phyloP scores from a whole-genome alignment of 2,113 vertebrate genomes.

The Gobius niger region DNA sequence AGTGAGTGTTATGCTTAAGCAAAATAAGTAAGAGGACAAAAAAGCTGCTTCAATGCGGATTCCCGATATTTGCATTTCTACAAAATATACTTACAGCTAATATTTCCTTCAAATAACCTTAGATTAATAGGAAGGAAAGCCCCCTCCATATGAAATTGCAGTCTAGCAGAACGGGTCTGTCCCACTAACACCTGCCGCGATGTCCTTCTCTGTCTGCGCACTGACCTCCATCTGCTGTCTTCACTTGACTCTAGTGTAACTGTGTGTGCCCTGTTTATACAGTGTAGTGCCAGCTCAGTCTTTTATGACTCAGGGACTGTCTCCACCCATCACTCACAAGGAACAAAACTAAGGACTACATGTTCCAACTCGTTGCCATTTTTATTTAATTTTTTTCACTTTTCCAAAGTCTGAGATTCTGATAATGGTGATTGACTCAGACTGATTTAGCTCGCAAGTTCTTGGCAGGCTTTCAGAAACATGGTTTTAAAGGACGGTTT shows the following conservation, averaged over 20 bases:
- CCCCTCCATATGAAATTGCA: background rate
- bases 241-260: conserved; percentile 27
- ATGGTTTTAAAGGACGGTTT: too few relatives aligned
- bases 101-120: background rate
- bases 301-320: conserved; percentile 25
- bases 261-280: conserved; percentile 16
- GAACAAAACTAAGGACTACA: background rate
- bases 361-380: background rate
- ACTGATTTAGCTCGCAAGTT: too few relatives aligned
- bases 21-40: background rate
- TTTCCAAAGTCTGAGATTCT: background rate
- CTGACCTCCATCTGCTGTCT: conserved; percentile 53
- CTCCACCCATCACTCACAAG: background rate
- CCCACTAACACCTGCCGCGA: conserved; percentile 51
- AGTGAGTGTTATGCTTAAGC: too few relatives aligned
- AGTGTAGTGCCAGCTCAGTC: conserved; percentile 26
- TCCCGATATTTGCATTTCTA: background rate
- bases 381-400: conserved; percentile 5
- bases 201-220: conserved; percentile 28
- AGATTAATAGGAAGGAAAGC: background rate
- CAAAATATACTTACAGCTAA: background rate
- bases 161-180: conserved; percentile 19
- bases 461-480: too few relatives aligned
- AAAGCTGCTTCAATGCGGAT: background rate
- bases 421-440: too few relatives aligned